phyloP scores from a whole-genome alignment of 2,888 invertebrate genomes.

The Amphipyra tragopoginis region DNA sequence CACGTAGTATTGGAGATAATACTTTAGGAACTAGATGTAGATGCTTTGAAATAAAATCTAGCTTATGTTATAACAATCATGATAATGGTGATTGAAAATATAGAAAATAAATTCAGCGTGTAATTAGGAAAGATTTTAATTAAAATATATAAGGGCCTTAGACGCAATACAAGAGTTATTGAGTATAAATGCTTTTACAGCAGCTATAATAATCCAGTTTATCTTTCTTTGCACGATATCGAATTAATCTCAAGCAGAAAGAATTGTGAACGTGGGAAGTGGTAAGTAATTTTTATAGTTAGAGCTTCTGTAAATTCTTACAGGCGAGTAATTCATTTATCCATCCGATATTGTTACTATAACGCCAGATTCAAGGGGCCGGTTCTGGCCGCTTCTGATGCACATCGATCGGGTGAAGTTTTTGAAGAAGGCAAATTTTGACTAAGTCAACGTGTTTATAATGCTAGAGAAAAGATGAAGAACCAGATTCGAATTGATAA shows the following conservation, averaged over 20 bases:
- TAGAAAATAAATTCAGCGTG: neutral
- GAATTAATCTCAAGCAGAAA: neutral
- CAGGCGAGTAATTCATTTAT: too few relatives aligned
- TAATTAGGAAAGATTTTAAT: conserved; percentile 1
- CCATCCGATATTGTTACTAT: too few relatives aligned
- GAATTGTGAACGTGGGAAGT: neutral
- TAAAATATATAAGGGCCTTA: neutral
- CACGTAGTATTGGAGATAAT: neutral
- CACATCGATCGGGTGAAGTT: too few relatives aligned
- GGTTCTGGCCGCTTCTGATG: too few relatives aligned
- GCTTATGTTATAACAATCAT: neutral
- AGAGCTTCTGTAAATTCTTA: conserved; percentile 8
- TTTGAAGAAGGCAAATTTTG: too few relatives aligned
- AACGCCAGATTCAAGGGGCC: too few relatives aligned
- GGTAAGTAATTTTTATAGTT: neutral
- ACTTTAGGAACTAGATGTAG: neutral
- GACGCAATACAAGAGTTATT: conserved; percentile 3
- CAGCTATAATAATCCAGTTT: neutral
- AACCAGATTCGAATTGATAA: too few relatives aligned
- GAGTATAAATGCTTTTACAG: neutral
- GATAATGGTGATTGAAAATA: neutral
- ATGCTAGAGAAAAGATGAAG: too few relatives aligned
- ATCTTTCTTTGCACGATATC: neutral
- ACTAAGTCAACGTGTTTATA: too few relatives aligned
- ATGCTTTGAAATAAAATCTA: neutral